phyloP scores from a whole-genome alignment of 2,797 vertebrate species.

The Aphelocoma californica region DNA sequence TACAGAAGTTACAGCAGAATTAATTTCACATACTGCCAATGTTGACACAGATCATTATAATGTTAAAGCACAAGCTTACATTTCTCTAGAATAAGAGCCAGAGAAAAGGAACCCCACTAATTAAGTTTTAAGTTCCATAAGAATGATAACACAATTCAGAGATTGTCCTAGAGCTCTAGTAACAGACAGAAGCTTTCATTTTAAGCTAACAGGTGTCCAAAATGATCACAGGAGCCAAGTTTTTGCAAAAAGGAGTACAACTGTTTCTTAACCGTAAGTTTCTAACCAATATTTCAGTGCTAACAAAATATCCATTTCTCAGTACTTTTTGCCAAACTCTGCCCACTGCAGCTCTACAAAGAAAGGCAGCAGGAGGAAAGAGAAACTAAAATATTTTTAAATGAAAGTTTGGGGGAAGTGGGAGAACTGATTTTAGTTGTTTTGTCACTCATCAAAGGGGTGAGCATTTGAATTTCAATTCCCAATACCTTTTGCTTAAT shows the following conservation, averaged over 20 bases:
- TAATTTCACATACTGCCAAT: background rate
- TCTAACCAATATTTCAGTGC: background rate
- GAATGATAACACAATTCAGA: background rate
- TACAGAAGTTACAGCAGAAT: background rate
- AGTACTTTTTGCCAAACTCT: background rate
- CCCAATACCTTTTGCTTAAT: background rate
- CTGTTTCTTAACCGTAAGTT: background rate
- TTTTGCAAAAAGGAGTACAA: background rate
- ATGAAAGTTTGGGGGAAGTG: background rate
- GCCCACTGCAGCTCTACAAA: background rate
- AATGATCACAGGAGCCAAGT: background rate
- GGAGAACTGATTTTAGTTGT: background rate
- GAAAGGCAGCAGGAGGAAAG: background rate
- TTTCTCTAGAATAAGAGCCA: background rate
- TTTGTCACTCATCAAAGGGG: background rate
- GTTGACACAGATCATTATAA: background rate
- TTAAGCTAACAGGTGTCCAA: background rate
- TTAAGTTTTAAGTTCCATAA: background rate
- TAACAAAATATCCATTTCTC: background rate
- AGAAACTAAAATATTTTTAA: background rate
- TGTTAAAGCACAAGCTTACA: background rate
- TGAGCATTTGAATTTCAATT: background rate
- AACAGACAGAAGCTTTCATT: background rate
- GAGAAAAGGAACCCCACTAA: background rate
- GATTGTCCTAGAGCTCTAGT: background rate